Percentiles rank a stretch among this genome's conserved stretches.
phyloP scores from a whole-genome alignment of 2,113 vertebrate species.

The Microtus montanus region DNA sequence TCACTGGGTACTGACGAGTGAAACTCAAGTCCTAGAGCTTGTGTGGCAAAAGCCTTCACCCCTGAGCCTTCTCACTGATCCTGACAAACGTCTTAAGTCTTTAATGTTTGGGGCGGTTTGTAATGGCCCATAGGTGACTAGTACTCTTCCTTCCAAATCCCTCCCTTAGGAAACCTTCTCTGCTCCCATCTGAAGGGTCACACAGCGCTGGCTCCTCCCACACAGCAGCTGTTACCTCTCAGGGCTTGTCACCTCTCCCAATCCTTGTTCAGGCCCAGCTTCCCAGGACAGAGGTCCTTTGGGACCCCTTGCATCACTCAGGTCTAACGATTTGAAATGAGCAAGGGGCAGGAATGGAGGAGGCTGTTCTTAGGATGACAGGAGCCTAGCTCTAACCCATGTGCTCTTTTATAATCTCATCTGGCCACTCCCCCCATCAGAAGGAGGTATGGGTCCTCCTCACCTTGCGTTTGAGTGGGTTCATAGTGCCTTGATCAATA shows the following conservation, averaged over 20 bases:
- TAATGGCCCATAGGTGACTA: constrained; percentile 16
- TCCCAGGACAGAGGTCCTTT: background rate
- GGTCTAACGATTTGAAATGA: constrained; percentile 8
- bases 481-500: background rate
- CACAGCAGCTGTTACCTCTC: background rate
- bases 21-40: background rate
- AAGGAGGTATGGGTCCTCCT: background rate
- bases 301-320: background rate
- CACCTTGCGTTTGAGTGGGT: background rate
- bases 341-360: background rate
- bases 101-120: constrained; percentile 7
- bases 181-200: background rate
- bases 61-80: background rate
- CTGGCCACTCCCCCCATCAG: background rate
- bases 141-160: constrained; percentile 39
- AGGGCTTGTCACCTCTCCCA: background rate
- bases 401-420: background rate
- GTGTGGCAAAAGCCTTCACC: background rate
- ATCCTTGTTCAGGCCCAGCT: background rate
- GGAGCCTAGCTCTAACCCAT: background rate
- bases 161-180: constrained; percentile 3
- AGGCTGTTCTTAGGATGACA: background rate
- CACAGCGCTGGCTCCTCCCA: background rate
- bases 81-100: constrained; percentile 21
- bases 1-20: background rate